These are phyloP conservation scores for Pterocles orientalis DNA, from an alignment of 2,113 vertebrate genomes.

Conservation along the genomic window DNA sequence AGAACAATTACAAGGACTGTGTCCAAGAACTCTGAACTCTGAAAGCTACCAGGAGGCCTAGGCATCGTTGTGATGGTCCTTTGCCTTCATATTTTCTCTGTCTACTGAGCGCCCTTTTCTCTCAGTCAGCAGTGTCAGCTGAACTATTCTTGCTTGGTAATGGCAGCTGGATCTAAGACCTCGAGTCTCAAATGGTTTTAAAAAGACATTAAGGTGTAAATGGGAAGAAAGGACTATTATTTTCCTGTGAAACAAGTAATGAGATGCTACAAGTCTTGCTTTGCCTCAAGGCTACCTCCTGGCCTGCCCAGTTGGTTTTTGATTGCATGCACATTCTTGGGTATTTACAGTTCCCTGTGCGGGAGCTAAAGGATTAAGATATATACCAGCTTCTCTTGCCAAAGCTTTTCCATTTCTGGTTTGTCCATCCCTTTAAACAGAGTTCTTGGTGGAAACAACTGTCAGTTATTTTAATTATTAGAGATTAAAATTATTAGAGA, in stretches of 20 bases:
- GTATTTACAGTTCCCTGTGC: background rate
- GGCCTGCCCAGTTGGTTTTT: background rate
- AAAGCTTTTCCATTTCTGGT: background rate
- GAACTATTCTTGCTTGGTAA: background rate
- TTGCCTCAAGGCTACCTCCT: background rate
- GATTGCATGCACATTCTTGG: background rate
- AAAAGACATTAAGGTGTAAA: background rate
- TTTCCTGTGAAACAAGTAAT: background rate
- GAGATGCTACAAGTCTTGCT: background rate
- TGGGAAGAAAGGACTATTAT: background rate
- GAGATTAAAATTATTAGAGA: background rate
- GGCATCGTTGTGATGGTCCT: background rate
- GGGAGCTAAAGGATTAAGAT: background rate
- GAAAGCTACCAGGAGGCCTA: background rate
- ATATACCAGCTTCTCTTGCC: background rate
- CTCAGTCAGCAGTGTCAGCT: background rate
- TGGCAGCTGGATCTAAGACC: background rate
- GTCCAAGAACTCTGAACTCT: background rate
- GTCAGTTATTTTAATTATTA: slow-evolving; percentile 19
- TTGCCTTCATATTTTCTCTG: background rate
- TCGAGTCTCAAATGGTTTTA: background rate
- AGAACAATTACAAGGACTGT: background rate
- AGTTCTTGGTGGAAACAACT: background rate
- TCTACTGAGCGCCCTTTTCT: background rate
- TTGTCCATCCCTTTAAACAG: background rate